A percentile compares a stretch with the other conserved stretches of the same genome.
Conservation (phyloP, 1,140 invertebrate genomes). For the Scaptodrosophila lebanonensis region DNA sequence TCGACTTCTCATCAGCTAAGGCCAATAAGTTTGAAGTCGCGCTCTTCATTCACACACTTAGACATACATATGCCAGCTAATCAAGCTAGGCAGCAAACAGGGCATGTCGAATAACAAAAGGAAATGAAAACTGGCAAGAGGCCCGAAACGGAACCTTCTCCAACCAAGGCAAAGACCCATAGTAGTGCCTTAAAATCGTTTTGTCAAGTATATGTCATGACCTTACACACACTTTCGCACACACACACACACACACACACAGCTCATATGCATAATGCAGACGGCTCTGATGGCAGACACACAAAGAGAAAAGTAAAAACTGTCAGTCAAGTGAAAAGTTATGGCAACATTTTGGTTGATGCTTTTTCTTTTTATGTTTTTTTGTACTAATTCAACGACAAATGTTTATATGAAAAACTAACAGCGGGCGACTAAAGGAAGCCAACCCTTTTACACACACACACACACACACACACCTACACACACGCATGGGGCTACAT, state of each 20-base stretch:
- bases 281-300: constrained; percentile 9
- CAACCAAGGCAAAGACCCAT: constrained; percentile 4
- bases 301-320: too few relatives aligned
- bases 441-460: background rate
- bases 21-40: too few relatives aligned
- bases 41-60: background rate
- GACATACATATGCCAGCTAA: constrained; percentile 8
- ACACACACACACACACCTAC: background rate
- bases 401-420: too few relatives aligned
- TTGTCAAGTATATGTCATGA: constrained; percentile 50
- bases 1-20: too few relatives aligned
- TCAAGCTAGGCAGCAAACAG: constrained; percentile 11
- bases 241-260: background rate
- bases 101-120: constrained; percentile 17
- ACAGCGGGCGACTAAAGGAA: constrained; percentile 1
- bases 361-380: too few relatives aligned
- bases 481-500: background rate
- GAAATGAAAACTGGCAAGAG: constrained; percentile 7
- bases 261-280: too few relatives aligned
- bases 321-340: constrained; percentile 20
- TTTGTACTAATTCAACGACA: too few relatives aligned
- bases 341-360: constrained; percentile 3
- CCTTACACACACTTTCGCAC: constrained; percentile 29
- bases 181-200: constrained; percentile 2
- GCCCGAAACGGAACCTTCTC: constrained; percentile 5